A percentile compares a stretch with the other conserved stretches of the same genome.
Evolutionary conservation across 2,113 vertebrate genomes (phyloP).

Genomic region (Daboia siamensis): DNA sequence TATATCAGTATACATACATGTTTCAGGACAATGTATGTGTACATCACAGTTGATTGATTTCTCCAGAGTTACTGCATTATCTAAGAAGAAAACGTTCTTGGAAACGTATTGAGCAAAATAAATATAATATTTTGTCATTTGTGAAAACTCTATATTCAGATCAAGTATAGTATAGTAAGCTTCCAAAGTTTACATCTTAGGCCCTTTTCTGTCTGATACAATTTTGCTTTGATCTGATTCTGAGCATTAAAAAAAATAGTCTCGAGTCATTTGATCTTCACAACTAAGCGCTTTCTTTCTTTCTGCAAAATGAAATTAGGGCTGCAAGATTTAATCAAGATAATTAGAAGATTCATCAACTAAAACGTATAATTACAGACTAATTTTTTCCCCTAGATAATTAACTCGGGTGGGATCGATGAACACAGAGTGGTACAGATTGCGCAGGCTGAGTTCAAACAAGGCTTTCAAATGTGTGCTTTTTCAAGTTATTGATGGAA

Average conservation of each 20-base stretch:
- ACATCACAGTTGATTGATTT: rapidly evolving
- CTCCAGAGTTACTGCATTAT: rapidly evolving
- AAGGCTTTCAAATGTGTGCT: not conserved
- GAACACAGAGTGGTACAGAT: not conserved
- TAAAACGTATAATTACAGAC: slow-evolving; percentile 14
- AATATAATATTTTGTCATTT: rapidly evolving
- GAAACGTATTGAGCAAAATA: not conserved
- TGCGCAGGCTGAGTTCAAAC: not conserved
- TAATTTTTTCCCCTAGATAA: not conserved
- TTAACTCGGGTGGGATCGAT: not conserved
- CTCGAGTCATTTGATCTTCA: slow-evolving; percentile 13
- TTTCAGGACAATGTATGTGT: not conserved
- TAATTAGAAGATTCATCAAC: slow-evolving; percentile 14
- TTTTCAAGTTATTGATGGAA: not conserved
- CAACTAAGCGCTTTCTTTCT: not conserved
- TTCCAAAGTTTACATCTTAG: not conserved
- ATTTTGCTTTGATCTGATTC: not conserved
- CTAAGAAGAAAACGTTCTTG: not conserved
- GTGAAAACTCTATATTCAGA: not conserved
- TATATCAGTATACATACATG: not conserved
- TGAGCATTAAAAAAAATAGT: not conserved
- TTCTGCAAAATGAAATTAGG: slow-evolving; percentile 8
- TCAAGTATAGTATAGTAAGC: not conserved
- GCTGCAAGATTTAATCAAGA: slow-evolving; percentile 13
- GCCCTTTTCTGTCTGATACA: not conserved